phyloP scores from a whole-genome alignment of 2,113 vertebrate species.

The Puma concolor region DNA sequence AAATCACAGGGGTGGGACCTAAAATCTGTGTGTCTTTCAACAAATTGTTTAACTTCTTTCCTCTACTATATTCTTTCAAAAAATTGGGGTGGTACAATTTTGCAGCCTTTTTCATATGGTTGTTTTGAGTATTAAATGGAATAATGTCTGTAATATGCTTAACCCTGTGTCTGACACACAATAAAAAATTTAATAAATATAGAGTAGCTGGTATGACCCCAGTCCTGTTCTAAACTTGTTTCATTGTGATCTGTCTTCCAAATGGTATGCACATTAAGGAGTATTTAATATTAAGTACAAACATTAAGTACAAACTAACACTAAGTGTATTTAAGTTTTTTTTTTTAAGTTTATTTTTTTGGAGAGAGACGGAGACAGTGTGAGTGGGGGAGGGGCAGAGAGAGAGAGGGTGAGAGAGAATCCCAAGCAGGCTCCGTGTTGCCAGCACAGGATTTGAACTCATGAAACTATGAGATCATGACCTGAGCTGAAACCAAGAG shows the following conservation, averaged over 20 bases:
- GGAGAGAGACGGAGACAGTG: too few relatives aligned
- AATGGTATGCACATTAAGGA: neutral
- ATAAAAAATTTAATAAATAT: neutral
- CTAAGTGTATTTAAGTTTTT: too few relatives aligned
- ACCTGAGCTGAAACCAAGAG: too few relatives aligned
- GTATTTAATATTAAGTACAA: neutral
- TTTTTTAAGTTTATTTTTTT: too few relatives aligned
- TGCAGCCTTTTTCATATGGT: neutral
- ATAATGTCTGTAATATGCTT: neutral
- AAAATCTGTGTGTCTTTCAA: neutral
- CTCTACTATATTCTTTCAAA: neutral
- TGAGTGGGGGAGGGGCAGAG: too few relatives aligned
- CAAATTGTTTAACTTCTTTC: neutral
- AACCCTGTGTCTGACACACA: neutral
- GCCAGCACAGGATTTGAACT: too few relatives aligned
- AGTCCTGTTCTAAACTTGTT: neutral
- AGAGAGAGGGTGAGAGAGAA: too few relatives aligned
- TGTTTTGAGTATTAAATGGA: conserved; percentile 13
- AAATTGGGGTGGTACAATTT: neutral
- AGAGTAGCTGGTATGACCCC: neutral
- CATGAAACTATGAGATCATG: too few relatives aligned
- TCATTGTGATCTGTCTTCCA: neutral
- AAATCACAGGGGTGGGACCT: neutral
- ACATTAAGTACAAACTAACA: neutral
- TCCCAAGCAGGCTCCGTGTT: too few relatives aligned